Base-by-base conservation (phyloP, 2,113 vertebrate genomes). In the Okapia johnstoni region DNA sequence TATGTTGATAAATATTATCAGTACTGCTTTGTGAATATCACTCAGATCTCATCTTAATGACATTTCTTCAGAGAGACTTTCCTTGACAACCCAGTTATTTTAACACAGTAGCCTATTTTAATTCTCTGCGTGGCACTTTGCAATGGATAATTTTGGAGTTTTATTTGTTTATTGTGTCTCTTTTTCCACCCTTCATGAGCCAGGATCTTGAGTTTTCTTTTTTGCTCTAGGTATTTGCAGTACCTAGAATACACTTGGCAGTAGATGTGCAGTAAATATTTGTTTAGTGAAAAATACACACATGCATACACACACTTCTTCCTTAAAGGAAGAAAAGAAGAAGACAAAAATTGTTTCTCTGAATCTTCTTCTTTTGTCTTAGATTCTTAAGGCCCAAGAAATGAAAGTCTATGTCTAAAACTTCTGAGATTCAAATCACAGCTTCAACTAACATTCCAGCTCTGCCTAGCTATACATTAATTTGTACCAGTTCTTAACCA, bases 401-500 rank as follows among this genome's bases (percentile, higher is more conserved):
- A 84, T 80, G 26, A 66, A 77, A 57, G 85, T 94, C 5, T 23
- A 43, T 46, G 30, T 88, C 16, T 63, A 96, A 95, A 96, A 93
- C 26, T 86, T 98, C 95, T 77, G 93, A 94, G 96, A 96, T 85
- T 98, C 97, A 98, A 98, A 98, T 98, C 98, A 98, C 98, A 98
- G 98, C 97, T 50, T 77, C 70, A 97, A 96, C 76, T 97, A 83
- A 85, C 89, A 97, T 87, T 98, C 96, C 98, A 98, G 95, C 97
- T 97, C 83, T 84, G 94, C 95, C 43, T 70, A 97, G 93, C 92
- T 95, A 83, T 97, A 95, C 33, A 17, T 93, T 98, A 97, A 93
- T 94, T 97, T 36, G 66, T 98, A 97, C 98, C 96, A 98, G 98
- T 94, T 97, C 97, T 98, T 96, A 98, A 98, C 98, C 98, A 98